A percentile compares a stretch with the other conserved stretches of the same genome.
Evolutionary conservation across 2,888 invertebrate genomes (phyloP).

Genomic region (Leucania comma): DNA sequence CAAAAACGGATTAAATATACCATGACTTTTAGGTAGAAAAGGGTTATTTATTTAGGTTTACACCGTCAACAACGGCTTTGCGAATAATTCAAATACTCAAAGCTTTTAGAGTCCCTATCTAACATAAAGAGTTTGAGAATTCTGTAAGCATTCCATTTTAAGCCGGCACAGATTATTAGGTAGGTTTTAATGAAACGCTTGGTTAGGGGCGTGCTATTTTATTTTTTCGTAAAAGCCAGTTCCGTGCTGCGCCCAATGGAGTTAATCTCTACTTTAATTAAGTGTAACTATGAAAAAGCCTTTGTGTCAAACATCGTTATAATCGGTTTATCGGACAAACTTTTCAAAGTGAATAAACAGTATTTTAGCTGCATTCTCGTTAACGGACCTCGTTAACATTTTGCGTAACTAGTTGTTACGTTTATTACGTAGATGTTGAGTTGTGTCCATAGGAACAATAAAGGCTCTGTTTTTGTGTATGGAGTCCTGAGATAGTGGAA

Average conservation of each 20-base stretch:
- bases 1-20: conserved; percentile 1
- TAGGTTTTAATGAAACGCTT: conserved; percentile 48
- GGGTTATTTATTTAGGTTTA: conserved; percentile 36
- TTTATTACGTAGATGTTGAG: conserved; percentile 4
- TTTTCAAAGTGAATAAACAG: conserved; percentile 70
- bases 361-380: conserved; percentile 63
- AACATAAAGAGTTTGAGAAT: conserved; percentile 2
- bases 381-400: conserved; percentile 59
- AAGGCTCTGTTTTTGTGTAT: neutral
- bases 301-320: conserved; percentile 69
- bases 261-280: conserved; percentile 63
- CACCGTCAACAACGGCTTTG: neutral
- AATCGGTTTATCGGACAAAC: conserved; percentile 78
- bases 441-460: neutral
- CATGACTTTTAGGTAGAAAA: conserved; percentile 1
- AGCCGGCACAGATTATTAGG: conserved; percentile 27
- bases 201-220: neutral
- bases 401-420: conserved; percentile 30
- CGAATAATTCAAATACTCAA: conserved; percentile 11
- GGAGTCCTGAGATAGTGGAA: neutral
- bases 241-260: conserved; percentile 37
- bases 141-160: conserved; percentile 9
- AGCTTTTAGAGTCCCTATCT: conserved; percentile 6
- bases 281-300: conserved; percentile 58
- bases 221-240: conserved; percentile 35